Conservation (phyloP, 1,140 invertebrate genomes). For the Pentalonia nigronervosa region DNA sequence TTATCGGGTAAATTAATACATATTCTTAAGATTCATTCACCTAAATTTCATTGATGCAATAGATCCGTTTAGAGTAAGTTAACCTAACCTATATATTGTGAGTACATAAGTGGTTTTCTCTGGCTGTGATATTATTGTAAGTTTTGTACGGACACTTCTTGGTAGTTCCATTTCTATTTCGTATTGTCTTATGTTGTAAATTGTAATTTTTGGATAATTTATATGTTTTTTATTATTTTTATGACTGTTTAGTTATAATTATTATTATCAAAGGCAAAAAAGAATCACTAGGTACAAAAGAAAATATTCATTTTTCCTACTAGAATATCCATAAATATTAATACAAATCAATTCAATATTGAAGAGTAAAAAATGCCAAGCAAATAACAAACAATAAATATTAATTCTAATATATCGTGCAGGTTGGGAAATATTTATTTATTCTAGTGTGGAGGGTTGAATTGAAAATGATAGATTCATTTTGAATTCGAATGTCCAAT, state of each 20-base stretch:
- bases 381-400: constrained; percentile 18
- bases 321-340: neutral
- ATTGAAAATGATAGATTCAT: constrained; percentile 15
- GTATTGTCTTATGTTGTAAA: neutral
- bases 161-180: neutral
- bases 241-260: neutral
- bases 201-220: neutral
- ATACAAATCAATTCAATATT: neutral
- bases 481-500: constrained; percentile 15
- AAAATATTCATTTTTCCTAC: neutral
- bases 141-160: neutral
- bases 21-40: neutral
- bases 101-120: neutral
- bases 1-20: neutral
- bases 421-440: constrained; percentile 8
- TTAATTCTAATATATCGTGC: neutral
- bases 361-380: neutral
- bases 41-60: neutral
- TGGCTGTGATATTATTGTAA: neutral
- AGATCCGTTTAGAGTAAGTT: neutral
- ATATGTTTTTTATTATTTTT: neutral
- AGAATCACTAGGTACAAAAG: neutral
- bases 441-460: neutral
- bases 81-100: neutral
- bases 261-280: neutral